Evolutionary conservation across 2,888 invertebrate species (phyloP), one percentile per base, ranked within the genome.

Genomic region (Rhogogaster chlorosoma): DNA sequence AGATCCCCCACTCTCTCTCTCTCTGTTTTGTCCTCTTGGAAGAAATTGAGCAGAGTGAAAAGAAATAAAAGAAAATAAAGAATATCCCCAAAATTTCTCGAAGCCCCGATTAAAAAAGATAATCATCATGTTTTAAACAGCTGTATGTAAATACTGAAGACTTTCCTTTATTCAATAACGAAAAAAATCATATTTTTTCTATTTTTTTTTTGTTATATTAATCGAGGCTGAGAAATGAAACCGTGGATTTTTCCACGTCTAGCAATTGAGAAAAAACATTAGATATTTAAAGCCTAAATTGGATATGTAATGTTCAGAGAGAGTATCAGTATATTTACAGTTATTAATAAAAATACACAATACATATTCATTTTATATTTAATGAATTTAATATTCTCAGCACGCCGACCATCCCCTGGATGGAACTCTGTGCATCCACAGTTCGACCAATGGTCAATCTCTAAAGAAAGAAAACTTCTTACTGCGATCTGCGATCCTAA

Each of bases 371-470:
- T 61, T 26, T 10, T 61, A 22, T 10, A 26, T 61, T 61, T 26
- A 22, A 61, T 22, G 42, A 75, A 75, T 9, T n/a, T 29, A n/a
- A 70, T 5, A 61, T 64, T 82, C 18, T 64, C 38, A 1, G 32
- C 42, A 38, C n/a, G 64, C 82, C 32, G 64, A 82, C 82, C 82
- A 82, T 64, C 82, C 82, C 82, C 64, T 22, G 64, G 64, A 82
- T 64, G 38, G 45, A 82, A 82, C 78, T n/a, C 78, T 78, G 32
- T 78, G 18, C 36, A 78, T 32, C 78, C 32, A 78, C 36, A 57
- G 57, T 53, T 45, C 22, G 78, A 32, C 49, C 18, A 57, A 78
- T 36, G 18, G 32, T 42, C 82, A 26, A n/a, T 78, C n/a, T 38
- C 82, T 82, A 61, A 64, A 9, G 15, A 22, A 78, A 38, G 18